Evolutionary conservation across 2,797 vertebrate genomes (phyloP).

Genomic region (Vireo griseus): DNA sequence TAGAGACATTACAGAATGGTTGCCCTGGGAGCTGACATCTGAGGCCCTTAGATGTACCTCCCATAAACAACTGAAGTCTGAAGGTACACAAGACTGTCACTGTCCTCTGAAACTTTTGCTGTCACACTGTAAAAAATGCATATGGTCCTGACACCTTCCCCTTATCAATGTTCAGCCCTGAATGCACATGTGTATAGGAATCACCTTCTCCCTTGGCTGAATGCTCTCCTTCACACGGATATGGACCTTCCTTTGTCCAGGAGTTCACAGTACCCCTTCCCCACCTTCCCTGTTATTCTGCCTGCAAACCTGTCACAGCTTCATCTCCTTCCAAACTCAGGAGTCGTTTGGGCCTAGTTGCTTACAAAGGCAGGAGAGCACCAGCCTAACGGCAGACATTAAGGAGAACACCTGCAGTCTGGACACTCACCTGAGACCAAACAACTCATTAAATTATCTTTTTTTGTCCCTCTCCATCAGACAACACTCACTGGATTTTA

Average conservation of each 20-base stretch:
- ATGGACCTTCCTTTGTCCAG: not conserved
- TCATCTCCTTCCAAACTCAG: not conserved
- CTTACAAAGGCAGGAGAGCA: not conserved
- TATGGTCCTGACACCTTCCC: not conserved
- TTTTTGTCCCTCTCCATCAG: not conserved
- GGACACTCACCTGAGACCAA: not conserved
- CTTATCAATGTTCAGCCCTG: not conserved
- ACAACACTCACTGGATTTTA: not conserved
- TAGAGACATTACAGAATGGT: not conserved
- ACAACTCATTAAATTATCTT: not conserved
- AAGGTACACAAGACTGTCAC: not conserved
- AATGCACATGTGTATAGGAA: fast-evolving
- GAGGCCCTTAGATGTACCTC: not conserved
- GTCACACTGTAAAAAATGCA: not conserved
- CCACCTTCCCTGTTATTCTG: not conserved
- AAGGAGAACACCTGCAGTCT: not conserved
- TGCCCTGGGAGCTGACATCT: not conserved
- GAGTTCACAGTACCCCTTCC: not conserved
- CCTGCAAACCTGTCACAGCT: not conserved
- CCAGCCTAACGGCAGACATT: not conserved
- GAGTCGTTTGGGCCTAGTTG: not conserved
- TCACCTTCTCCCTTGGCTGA: not conserved
- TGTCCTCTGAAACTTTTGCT: not conserved
- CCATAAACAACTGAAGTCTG: not conserved
- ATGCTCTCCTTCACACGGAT: fast-evolving